These are phyloP conservation scores for Cranoglanis bouderius DNA, from an alignment of 2,113 vertebrate species.

Conservation along the genomic window DNA sequence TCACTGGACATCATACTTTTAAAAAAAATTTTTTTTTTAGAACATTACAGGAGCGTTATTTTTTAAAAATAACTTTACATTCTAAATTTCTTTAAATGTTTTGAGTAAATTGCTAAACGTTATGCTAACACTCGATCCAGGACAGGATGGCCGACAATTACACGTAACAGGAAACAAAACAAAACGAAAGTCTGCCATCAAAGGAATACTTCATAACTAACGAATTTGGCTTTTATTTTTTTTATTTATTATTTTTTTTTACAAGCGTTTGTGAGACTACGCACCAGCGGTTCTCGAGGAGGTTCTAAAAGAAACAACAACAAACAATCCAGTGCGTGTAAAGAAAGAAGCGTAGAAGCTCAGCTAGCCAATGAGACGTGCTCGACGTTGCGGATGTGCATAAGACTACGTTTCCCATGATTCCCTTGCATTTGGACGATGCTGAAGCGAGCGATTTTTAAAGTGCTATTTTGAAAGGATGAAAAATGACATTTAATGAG, in stretches of 20 bases:
- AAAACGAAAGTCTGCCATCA: neutral
- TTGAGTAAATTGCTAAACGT: neutral
- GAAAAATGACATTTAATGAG: constrained; percentile 27
- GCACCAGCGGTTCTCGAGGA: neutral
- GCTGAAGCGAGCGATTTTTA: constrained; percentile 54
- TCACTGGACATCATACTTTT: neutral
- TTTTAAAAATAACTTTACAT: neutral
- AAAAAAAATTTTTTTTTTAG: neutral
- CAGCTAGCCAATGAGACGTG: constrained; percentile 3
- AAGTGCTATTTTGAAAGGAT: constrained; percentile 58
- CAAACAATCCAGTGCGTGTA: neutral
- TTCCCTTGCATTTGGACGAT: constrained; percentile 50
- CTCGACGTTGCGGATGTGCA: constrained; percentile 40
- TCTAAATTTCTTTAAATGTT: neutral
- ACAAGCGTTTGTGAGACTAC: neutral
- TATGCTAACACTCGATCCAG: neutral
- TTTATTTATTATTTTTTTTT: neutral
- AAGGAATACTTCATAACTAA: neutral
- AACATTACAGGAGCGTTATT: neutral
- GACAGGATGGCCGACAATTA: neutral
- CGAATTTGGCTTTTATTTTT: neutral
- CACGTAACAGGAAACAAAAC: neutral
- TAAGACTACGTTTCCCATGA: constrained; percentile 55
- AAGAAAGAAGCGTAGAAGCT: neutral
- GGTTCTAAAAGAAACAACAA: neutral